Percentiles rank a stretch among this genome's conserved stretches.
These are phyloP conservation scores for Drosophila obscura DNA, from an alignment of 1,140 invertebrate genomes.

Conservation along the genomic window DNA sequence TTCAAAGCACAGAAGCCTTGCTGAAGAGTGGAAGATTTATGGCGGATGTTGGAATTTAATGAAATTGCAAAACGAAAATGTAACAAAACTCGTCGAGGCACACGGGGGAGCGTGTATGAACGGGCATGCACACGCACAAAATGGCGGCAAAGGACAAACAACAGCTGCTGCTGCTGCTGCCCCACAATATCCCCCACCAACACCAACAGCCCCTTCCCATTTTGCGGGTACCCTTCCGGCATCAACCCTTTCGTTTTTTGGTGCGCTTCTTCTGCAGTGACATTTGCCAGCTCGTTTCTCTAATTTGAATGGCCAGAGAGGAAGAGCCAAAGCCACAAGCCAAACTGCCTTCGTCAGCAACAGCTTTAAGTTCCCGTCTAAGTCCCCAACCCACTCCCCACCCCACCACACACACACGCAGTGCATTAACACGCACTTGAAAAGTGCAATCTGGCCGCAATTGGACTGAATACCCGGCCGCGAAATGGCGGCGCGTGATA, in stretches of 20 bases:
- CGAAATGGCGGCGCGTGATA: constrained; percentile 82
- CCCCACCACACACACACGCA: constrained; percentile 32
- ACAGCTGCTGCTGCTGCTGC: constrained; percentile 52
- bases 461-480: constrained; percentile 78
- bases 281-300: constrained; percentile 46
- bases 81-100: constrained; percentile 53
- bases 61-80: constrained; percentile 83
- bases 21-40: constrained; percentile 83
- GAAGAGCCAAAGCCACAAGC: background rate
- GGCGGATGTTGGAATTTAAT: constrained; percentile 83
- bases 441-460: constrained; percentile 81
- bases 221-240: constrained; percentile 30
- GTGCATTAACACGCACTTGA: constrained; percentile 82
- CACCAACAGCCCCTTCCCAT: background rate
- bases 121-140: constrained; percentile 62
- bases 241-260: constrained; percentile 47
- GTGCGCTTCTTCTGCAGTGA: constrained; percentile 37
- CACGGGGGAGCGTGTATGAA: background rate
- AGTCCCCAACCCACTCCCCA: background rate
- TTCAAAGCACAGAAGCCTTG: constrained; percentile 81
- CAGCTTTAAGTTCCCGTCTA: constrained; percentile 47
- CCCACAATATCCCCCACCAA: constrained; percentile 14
- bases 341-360: constrained; percentile 16
- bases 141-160: constrained; percentile 81
- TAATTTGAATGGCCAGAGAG: constrained; percentile 51